Base-by-base conservation (phyloP, 2,797 vertebrate genomes). In the Lophius americanus region DNA sequence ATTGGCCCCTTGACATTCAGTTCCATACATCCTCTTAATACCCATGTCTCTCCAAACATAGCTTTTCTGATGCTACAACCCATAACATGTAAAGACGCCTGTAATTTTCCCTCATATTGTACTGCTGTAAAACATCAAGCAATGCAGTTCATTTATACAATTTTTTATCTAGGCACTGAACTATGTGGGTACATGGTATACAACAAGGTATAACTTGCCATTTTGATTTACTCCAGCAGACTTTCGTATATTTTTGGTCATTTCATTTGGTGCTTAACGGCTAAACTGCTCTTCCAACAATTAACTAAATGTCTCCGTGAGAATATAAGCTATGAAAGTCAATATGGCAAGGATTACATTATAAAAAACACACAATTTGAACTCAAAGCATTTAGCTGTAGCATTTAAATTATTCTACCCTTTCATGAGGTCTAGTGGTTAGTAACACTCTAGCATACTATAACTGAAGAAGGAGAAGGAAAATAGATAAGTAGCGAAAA, bases 401-500 rank as follows among this genome's bases (percentile, higher is more conserved):
- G 66, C 7, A 9, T 85, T 92, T 86, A 75, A 80, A 88, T 91
- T 77, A 81, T 73, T 79, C 68, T 58, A 64, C 56, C 50, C 85
- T 89, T 92, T 89, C 76, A 90, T 89, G 89, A 81, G 85, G 82
- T 89, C 69, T 83, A 7, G 84, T 55, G 87, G 86, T 85, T 84
- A 39, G 67, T 76, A 75, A 82, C 80, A 73, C 65, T 81, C 41
- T 74, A 38, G 75, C 60, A 38, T 57, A 50, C 32, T 51, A 46
- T 38, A 57, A 37, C 9, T 53, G n/a, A 70, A 60, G 44, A 62
- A 38, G 32, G 60, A 67, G 38, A 32, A 51, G 38, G 10, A 61
- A 50, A 51, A 51, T 52, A 76, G 65, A 76, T 46, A 60, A 73
- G 79, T 39, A 37, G 37, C 38, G 64, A 14, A 70, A 61, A 64